Percentiles rank a stretch among this genome's conserved stretches.
Conservation (phyloP, 2,113 vertebrate genomes). For the Cricetomys ansorgei region DNA sequence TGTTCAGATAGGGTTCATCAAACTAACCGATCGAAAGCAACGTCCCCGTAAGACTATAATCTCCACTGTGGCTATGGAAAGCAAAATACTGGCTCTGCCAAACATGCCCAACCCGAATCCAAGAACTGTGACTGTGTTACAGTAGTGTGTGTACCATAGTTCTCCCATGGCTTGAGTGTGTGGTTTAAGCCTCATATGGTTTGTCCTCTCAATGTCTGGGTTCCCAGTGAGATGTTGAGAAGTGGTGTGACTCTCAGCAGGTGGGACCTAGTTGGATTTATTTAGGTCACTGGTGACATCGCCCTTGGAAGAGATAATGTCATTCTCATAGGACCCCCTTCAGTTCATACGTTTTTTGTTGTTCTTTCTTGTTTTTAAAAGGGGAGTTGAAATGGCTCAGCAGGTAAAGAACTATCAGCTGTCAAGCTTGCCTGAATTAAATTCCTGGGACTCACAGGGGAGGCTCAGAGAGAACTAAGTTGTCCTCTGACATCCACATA, state of each 20-base stretch:
- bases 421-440: background rate
- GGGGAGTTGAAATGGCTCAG: background rate
- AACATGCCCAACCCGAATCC: background rate
- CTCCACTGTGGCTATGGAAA: background rate
- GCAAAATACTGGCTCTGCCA: rapidly evolving
- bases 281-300: background rate
- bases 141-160: too few relatives aligned
- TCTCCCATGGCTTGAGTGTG: background rate
- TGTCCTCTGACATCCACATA: background rate
- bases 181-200: background rate
- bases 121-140: background rate
- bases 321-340: background rate
- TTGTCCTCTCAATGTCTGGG: background rate
- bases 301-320: background rate
- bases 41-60: background rate
- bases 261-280: too few relatives aligned
- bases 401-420: background rate
- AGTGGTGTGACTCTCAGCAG: background rate
- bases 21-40: background rate
- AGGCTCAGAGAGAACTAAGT: background rate
- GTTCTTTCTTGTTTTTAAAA: background rate
- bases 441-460: background rate
- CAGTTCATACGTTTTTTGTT: background rate
- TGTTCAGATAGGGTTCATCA: background rate
- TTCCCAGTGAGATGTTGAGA: background rate